phyloP scores from a whole-genome alignment of 2,888 invertebrate species.

The Helicoverpa assulta region DNA sequence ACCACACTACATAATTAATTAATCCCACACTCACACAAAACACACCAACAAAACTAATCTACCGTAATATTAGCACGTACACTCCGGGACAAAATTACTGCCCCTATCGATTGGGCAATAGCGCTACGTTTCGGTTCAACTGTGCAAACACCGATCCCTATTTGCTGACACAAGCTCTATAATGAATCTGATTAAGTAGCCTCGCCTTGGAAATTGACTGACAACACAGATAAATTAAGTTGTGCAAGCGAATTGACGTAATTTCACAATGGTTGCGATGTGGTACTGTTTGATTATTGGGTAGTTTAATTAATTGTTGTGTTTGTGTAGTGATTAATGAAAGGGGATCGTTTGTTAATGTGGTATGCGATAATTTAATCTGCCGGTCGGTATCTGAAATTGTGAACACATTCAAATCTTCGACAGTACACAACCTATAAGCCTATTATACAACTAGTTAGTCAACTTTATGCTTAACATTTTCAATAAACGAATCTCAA shows the following conservation, averaged over 20 bases:
- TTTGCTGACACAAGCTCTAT: conserved; percentile 77
- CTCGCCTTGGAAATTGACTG: conserved; percentile 72
- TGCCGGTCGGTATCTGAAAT: background rate
- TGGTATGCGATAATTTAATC: background rate
- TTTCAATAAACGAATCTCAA: too few relatives aligned
- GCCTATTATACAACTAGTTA: background rate
- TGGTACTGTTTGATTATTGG: conserved; percentile 35
- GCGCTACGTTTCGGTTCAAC: conserved; percentile 57
- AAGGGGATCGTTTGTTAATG: background rate
- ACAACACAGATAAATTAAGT: conserved; percentile 71
- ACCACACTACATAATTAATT: conserved; percentile 7
- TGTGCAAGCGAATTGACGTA: conserved; percentile 63
- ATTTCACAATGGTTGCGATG: conserved; percentile 42
- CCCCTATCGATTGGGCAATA: conserved; percentile 72
- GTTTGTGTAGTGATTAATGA: conserved; percentile 3
- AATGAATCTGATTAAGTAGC: conserved; percentile 89
- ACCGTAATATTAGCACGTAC: conserved; percentile 62
- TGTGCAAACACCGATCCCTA: conserved; percentile 65
- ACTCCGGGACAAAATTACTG: conserved; percentile 70
- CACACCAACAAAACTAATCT: conserved; percentile 45
- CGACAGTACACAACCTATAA: too few relatives aligned
- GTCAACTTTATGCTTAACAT: too few relatives aligned
- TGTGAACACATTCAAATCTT: background rate
- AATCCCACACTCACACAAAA: conserved; percentile 9
- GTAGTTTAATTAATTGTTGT: conserved; percentile 7